phyloP scores from a whole-genome alignment of 30 jellyfish, hydroid and myxozoan species.

The Turritopsis rubra region DNA sequence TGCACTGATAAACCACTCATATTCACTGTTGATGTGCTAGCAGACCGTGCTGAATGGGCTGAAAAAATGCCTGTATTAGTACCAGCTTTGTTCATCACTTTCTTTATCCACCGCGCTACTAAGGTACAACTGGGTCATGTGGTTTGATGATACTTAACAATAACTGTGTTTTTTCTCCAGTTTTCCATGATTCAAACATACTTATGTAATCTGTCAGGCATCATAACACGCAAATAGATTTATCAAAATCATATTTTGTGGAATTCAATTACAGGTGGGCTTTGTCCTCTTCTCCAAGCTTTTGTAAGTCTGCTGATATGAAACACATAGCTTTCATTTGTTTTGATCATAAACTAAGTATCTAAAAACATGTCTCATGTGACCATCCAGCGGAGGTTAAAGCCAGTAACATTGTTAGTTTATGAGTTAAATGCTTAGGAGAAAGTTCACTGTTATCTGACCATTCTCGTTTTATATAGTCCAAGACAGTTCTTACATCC shows the following conservation, averaged over 20 bases:
- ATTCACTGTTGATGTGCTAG: conserved; percentile 14
- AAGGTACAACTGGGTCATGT: neutral
- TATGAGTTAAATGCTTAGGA: conserved; percentile 19
- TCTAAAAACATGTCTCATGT: neutral
- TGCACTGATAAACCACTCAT: conserved; percentile 4
- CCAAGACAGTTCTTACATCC: conserved; percentile 30
- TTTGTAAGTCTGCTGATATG: neutral
- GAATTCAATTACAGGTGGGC: conserved; percentile 5
- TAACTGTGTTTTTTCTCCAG: neutral
- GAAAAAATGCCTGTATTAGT: neutral
- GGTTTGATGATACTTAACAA: conserved; percentile 23
- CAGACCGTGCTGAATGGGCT: conserved; percentile 17
- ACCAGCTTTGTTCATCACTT: neutral
- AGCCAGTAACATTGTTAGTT: conserved; percentile 11
- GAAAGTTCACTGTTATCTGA: neutral
- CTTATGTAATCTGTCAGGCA: neutral
- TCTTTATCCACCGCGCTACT: neutral
- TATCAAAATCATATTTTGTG: neutral
- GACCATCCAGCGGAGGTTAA: conserved; percentile 27
- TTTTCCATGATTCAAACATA: conserved; percentile 11
- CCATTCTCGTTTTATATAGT: conserved; percentile 17
- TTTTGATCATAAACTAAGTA: neutral
- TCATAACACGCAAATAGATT: neutral
- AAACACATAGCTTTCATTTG: neutral
- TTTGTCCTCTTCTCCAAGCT: neutral